Percentiles rank a stretch among this genome's conserved stretches.
Conservation (phyloP, 2,797 vertebrate species). For the Cygnus olor region DNA sequence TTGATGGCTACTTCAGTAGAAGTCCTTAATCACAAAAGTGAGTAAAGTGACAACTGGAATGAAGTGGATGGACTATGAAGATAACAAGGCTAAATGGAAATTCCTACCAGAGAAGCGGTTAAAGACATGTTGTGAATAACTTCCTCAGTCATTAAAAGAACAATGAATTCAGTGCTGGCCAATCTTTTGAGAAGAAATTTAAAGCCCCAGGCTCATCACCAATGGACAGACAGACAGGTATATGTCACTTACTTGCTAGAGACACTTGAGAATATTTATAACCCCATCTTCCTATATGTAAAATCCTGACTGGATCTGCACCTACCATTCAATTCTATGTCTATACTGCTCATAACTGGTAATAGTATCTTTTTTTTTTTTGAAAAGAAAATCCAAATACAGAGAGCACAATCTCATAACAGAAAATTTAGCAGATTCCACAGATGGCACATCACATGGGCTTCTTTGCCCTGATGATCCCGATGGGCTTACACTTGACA, state of each 20-base stretch:
- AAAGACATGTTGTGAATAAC: not conserved
- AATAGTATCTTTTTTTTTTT: not conserved
- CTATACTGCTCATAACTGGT: not conserved
- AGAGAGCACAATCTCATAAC: too few species aligned
- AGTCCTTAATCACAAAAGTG: not conserved
- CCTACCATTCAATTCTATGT: not conserved
- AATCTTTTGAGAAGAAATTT: not conserved
- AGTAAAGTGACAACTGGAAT: not conserved
- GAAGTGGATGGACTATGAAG: not conserved
- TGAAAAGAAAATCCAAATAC: not conserved
- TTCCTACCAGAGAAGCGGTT: not conserved
- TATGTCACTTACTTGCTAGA: not conserved
- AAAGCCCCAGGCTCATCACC: not conserved
- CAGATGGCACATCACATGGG: fast-evolving
- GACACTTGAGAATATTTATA: not conserved
- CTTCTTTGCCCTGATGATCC: not conserved
- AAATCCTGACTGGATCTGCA: not conserved
- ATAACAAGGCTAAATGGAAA: not conserved
- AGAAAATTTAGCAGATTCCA: not conserved
- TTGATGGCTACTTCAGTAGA: not conserved
- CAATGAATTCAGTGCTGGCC: not conserved
- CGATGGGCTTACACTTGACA: not conserved
- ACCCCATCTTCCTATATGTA: not conserved
- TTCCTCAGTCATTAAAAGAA: not conserved
- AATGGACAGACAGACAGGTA: not conserved